These are phyloP conservation scores for Silurus asotus DNA, from an alignment of 2,113 vertebrate species.

Conservation along the genomic window DNA sequence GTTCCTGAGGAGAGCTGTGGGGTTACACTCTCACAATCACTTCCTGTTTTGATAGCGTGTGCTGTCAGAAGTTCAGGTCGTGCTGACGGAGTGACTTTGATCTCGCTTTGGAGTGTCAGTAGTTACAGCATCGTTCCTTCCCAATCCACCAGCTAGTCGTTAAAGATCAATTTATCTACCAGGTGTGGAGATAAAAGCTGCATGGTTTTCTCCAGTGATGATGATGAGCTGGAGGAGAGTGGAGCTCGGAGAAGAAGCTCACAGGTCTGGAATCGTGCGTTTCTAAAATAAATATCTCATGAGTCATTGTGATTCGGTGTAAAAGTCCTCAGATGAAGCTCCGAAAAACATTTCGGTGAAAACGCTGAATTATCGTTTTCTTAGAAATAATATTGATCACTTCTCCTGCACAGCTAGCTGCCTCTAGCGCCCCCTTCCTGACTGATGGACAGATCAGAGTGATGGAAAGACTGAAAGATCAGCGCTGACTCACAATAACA, in stretches of 20 bases:
- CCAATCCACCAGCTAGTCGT: not conserved
- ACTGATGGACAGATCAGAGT: not conserved
- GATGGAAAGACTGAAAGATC: not conserved
- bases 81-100: no score
- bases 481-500: not conserved
- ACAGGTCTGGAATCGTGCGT: not conserved
- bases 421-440: not conserved
- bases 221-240: not conserved
- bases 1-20: no score
- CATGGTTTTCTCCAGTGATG: not conserved
- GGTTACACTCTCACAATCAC: no score
- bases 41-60: no score
- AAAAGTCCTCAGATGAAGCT: not conserved
- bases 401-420: not conserved
- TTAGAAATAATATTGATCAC: not conserved
- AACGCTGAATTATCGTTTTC: not conserved
- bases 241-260: not conserved
- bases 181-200: not conserved
- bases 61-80: no score
- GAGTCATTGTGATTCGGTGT: not conserved
- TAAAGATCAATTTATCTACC: not conserved
- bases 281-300: not conserved
- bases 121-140: no score
- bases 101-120: no score
- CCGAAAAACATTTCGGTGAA: not conserved